Conservation (phyloP, 2,888 invertebrate genomes). For the Thecophora atra region DNA sequence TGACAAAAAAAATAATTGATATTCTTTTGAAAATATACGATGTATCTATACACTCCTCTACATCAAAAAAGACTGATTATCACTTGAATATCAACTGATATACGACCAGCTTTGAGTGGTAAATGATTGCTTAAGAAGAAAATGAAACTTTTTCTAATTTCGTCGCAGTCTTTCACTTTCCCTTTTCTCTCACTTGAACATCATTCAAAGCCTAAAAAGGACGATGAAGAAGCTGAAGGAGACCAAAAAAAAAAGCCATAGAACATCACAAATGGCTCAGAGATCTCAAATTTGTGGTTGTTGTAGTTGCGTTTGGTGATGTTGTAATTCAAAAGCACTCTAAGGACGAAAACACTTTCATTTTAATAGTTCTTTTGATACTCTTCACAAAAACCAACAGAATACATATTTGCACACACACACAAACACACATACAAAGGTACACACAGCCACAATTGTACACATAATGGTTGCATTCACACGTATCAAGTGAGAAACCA, state of each 20-base stretch:
- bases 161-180: too few species aligned
- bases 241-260: neutral
- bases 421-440: neutral
- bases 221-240: too few species aligned
- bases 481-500: neutral
- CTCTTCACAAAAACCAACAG: neutral
- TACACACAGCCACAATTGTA: conserved; percentile 4
- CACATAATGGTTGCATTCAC: neutral
- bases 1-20: too few species aligned
- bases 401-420: neutral
- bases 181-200: too few species aligned
- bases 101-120: too few species aligned
- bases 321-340: conserved; percentile 19
- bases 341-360: conserved; percentile 20
- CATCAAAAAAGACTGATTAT: too few species aligned
- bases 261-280: neutral
- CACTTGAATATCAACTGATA: too few species aligned
- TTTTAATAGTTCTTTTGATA: conserved; percentile 13
- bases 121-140: too few species aligned
- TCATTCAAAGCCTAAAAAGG: too few species aligned
- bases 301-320: neutral
- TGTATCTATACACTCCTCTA: too few species aligned
- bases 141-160: too few species aligned
- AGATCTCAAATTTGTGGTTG: neutral
- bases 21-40: too few species aligned